phyloP scores from a whole-genome alignment of 2,797 vertebrate species.

The Phoeniculus purpureus region DNA sequence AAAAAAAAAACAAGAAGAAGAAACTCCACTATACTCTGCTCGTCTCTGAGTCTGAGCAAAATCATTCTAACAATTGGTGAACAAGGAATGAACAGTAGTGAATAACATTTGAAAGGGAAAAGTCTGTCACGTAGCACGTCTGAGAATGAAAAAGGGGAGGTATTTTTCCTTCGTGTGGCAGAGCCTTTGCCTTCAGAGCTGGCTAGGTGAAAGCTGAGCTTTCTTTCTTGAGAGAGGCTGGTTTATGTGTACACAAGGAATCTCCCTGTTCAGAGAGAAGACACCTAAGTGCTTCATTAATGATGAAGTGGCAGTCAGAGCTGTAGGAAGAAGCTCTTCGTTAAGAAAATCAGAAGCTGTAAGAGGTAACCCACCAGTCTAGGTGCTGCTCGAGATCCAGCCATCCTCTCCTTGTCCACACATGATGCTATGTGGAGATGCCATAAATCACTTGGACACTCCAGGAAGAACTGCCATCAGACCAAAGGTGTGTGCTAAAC shows the following conservation, averaged over 20 bases:
- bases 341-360: neutral
- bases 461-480: neutral
- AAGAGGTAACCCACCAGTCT: neutral
- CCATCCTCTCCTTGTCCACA: neutral
- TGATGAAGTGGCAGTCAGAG: neutral
- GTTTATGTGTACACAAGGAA: constrained; percentile 36
- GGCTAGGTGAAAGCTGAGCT: neutral
- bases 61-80: constrained; percentile 24
- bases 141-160: neutral
- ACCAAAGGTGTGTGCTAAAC: neutral
- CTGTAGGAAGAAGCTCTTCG: neutral
- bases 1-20: neutral
- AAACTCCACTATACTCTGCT: neutral
- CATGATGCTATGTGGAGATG: rapidly evolving
- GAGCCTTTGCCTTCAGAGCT: neutral
- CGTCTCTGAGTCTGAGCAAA: constrained; percentile 14
- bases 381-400: constrained; percentile 1
- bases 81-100: neutral
- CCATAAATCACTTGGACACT: neutral
- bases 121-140: neutral
- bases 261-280: constrained; percentile 2
- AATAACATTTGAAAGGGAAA: constrained; percentile 1
- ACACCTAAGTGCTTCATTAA: constrained; percentile 7
- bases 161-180: neutral
- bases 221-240: neutral